Evolutionary conservation across 2,797 vertebrate genomes (phyloP), one percentile per base, ranked within the genome.

Genomic region (Antrozous pallidus): DNA sequence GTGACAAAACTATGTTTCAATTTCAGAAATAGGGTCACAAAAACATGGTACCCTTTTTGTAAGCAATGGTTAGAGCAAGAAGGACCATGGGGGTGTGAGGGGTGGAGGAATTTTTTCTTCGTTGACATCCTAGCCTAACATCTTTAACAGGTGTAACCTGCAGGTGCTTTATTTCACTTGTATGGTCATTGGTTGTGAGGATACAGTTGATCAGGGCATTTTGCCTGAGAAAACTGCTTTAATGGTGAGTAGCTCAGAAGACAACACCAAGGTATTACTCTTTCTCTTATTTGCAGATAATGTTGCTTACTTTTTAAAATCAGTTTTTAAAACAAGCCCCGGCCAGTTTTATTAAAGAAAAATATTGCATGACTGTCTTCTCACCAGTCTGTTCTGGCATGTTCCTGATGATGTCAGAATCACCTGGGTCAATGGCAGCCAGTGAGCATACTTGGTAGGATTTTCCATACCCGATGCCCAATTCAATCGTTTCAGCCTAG

Each of bases 211-310:
- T 49, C 6, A 20, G 63, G 28, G 38, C 17, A 8, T 45, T 58
- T 81, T 40, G 36, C 58, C 84, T 5, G 5, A 88, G n/a, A 84
- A 92, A 88, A 38, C 42, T 22, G 33, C n/a, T 69, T 56, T 63
- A 49, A 45, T 3, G 38, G 40, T 70, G n/a, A 75, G 38, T 13
- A 81, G 40, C 28, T 93, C 36, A 47, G 83, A 71, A 61, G 22
- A 70, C 74, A 80, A n/a, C 1, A 69, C 3, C 1, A 47, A 77
- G 17, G 36, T 28, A 54, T 5, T 78, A 92, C 47, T 69, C 40
- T 80, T 85, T 36, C 9, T 89, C 42, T 58, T 70, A 56, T 69
- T 91, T 91, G 91, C 75, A 93, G 78, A 56, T 75, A 42, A 42
- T 36, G 54, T 36, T 51, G 22, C 18, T 49, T 49, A 49, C 17